Conservation (phyloP, 1,140 invertebrate species). For the Lepidurus couesii region DNA sequence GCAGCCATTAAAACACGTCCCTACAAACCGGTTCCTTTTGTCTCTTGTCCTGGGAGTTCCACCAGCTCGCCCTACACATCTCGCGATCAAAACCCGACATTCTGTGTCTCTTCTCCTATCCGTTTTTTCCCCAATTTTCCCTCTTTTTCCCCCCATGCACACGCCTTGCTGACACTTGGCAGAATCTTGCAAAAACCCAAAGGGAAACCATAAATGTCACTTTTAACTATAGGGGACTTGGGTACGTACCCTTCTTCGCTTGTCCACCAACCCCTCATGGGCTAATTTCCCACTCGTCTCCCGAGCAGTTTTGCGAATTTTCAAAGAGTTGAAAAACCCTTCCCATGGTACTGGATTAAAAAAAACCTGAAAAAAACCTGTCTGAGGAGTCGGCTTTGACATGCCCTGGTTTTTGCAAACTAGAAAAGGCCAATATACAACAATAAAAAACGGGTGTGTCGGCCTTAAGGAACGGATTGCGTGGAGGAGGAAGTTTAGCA, state of each 20-base stretch:
- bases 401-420: not conserved
- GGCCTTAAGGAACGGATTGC: not conserved
- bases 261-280: not conserved
- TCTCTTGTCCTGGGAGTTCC: not conserved
- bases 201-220: conserved; percentile 3
- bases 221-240: not conserved
- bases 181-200: not conserved
- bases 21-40: not conserved
- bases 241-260: not conserved
- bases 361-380: not conserved
- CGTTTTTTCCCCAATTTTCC: not conserved
- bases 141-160: not conserved
- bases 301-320: not conserved
- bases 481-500: not conserved
- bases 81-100: not conserved
- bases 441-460: not conserved
- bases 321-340: not conserved
- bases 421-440: not conserved
- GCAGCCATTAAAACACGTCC: conserved; percentile 1
- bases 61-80: not conserved
- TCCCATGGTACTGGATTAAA: not conserved
- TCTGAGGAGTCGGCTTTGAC: no score
- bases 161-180: not conserved
- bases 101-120: not conserved
- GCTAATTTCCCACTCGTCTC: not conserved